phyloP scores from a whole-genome alignment of 2,797 vertebrate genomes.

The Coregonus suidteri region DNA sequence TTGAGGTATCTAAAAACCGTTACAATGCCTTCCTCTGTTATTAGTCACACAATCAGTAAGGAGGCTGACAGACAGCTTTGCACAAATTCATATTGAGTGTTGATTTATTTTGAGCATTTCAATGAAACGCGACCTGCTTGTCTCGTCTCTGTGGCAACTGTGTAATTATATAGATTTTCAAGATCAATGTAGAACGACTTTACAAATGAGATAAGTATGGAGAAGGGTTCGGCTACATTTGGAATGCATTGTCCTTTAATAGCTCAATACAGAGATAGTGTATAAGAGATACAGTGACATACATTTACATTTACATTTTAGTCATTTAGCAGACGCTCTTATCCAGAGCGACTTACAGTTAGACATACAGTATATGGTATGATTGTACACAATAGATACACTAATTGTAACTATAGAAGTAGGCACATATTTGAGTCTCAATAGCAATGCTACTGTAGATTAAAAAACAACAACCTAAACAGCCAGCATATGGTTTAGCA shows the following conservation, averaged over 20 bases:
- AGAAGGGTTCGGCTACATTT: background rate
- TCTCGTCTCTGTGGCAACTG: background rate
- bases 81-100: background rate
- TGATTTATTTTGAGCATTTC: background rate
- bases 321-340: no score
- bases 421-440: slow-evolving; percentile 52
- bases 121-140: background rate
- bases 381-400: background rate
- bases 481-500: background rate
- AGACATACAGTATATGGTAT: background rate
- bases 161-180: background rate
- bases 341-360: no score
- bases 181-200: background rate
- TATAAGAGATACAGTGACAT: background rate
- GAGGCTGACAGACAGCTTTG: background rate
- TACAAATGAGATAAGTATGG: background rate
- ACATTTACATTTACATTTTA: no score
- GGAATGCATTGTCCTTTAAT: slow-evolving; percentile 51
- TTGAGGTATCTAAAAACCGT: background rate
- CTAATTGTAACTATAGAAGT: slow-evolving; percentile 31
- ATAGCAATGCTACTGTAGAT: slow-evolving; percentile 35
- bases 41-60: background rate
- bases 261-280: slow-evolving; percentile 33
- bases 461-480: background rate
- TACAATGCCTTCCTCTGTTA: background rate